phyloP scores from a whole-genome alignment of 1,140 invertebrate genomes.

The Drosophila nikananu region DNA sequence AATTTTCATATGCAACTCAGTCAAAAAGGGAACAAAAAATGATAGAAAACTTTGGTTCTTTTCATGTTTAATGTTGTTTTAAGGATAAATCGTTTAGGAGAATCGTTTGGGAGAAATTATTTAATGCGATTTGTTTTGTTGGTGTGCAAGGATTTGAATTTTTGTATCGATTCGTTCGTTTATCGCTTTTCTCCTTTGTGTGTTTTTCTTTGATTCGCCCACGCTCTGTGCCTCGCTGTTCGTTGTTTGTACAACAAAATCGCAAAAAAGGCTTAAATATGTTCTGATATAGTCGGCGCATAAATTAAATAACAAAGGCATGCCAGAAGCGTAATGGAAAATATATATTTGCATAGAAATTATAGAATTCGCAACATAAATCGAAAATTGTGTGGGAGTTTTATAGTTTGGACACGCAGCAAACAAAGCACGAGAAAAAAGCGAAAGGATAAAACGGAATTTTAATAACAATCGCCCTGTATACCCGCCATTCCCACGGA shows the following conservation, averaged over 20 bases:
- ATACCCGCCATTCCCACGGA: conserved; percentile 19
- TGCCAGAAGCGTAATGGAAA: conserved; percentile 68
- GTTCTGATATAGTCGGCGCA: conserved; percentile 49
- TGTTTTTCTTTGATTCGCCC: conserved; percentile 55
- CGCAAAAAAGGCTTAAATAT: conserved; percentile 50
- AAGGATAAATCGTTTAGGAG: conserved; percentile 31
- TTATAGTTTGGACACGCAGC: conserved; percentile 63
- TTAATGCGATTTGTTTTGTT: conserved; percentile 60
- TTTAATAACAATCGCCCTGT: conserved; percentile 33
- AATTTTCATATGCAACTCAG: conserved; percentile 72
- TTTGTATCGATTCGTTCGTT: conserved; percentile 36
- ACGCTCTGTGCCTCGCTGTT: conserved; percentile 72
- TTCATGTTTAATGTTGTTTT: conserved; percentile 43
- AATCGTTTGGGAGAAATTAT: conserved; percentile 42
- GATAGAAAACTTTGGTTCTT: conserved; percentile 50
- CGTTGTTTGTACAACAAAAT: conserved; percentile 50
- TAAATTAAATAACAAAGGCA: conserved; percentile 73
- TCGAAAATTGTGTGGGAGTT: conserved; percentile 61
- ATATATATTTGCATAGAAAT: conserved; percentile 77
- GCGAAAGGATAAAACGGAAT: conserved; percentile 38
- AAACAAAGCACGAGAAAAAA: conserved; percentile 40
- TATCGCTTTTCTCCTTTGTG: conserved; percentile 28
- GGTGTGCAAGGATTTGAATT: conserved; percentile 75
- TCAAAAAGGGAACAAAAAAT: conserved; percentile 59
- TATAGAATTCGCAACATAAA: conserved; percentile 66